Base-by-base conservation (phyloP, 1,140 invertebrate species). In the Apis dorsata region DNA sequence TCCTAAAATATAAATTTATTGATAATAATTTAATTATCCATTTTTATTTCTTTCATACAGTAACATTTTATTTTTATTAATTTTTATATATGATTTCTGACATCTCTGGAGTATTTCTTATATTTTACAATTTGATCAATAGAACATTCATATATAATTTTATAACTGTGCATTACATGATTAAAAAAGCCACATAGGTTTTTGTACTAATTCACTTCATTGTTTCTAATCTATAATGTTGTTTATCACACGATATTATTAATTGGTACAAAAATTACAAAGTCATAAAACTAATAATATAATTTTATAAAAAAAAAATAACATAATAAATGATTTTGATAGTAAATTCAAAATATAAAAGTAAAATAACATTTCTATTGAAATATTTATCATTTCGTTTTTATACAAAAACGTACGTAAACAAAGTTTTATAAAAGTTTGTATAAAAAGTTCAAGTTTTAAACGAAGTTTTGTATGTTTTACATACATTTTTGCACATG, bases 141-240 rank as follows among this genome's bases (percentile, higher is more conserved):
- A 83, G 68, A 83, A 78, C 75, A 69, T 78, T 79, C 74, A 71
- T 77, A 68, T 77, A 82, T 34, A 82, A 77, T 65, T 78, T 83
- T 55, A 63, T 71, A 78, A 72, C 53, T 21, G 66, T 78, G 75
- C 75, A 83, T 83, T 83, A 83, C 68, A 83, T 65, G 55, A 83
- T 83, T 59, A 83, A 49, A 83, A 83, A 78, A 79, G 75, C 75
- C 81, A 78, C 63, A 69, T 81, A 69, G 28, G 62, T 65, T 83
- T 83, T 83, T 83, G 81, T 83, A 83, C 81, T 83, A 79, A 79
- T 81, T 77, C 60, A 55, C 72, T 66, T 69, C 65, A 83, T 83
- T 68, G 10, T 71, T 59, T 79, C 68, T 83, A 79, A 83, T 79
- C 57, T 44, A 51, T 83, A 83, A 79, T 71, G 68, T 79, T 69